Conservation (phyloP, 2,888 invertebrate genomes). For the Eumacrocentrus americanus region DNA sequence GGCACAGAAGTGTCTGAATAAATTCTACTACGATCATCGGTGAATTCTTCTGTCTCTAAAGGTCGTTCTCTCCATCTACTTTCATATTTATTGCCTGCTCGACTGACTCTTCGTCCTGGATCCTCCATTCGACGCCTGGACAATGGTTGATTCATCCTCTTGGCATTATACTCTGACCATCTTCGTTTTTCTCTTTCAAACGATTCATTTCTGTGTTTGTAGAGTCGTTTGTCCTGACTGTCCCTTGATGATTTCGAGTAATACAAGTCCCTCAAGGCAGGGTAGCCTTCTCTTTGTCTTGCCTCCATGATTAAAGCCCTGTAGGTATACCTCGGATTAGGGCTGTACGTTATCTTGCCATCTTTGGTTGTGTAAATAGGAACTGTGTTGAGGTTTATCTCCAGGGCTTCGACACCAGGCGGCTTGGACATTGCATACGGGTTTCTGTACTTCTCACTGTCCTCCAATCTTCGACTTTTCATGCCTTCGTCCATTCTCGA, state of each 20-base stretch:
- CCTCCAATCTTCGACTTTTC: constrained; percentile 31
- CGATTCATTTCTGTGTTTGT: constrained; percentile 9
- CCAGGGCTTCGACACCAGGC: constrained; percentile 24
- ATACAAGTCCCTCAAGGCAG: constrained; percentile 28
- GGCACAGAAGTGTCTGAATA: constrained; percentile 13
- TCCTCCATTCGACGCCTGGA: constrained; percentile 1
- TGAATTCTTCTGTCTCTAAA: constrained; percentile 6
- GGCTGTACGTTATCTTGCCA: constrained; percentile 59
- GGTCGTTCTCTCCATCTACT: constrained; percentile 16
- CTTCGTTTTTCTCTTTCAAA: constrained; percentile 1
- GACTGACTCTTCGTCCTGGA: background rate
- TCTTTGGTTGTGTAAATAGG: constrained; percentile 59
- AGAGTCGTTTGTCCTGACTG: constrained; percentile 1
- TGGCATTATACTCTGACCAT: constrained; percentile 8
- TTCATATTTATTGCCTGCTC: constrained; percentile 15
- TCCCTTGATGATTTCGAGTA: constrained; percentile 21
- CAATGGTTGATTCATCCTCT: background rate
- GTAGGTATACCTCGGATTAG: constrained; percentile 55
- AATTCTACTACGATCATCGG: constrained; percentile 12
- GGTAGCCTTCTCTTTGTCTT: constrained; percentile 43
- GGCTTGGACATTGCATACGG: constrained; percentile 24
- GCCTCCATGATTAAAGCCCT: constrained; percentile 51
- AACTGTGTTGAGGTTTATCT: constrained; percentile 50
- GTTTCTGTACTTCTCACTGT: constrained; percentile 31
- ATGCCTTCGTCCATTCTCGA: constrained; percentile 20